Conservation (phyloP, 2,888 invertebrate species). For the Mimachlamys varia region DNA sequence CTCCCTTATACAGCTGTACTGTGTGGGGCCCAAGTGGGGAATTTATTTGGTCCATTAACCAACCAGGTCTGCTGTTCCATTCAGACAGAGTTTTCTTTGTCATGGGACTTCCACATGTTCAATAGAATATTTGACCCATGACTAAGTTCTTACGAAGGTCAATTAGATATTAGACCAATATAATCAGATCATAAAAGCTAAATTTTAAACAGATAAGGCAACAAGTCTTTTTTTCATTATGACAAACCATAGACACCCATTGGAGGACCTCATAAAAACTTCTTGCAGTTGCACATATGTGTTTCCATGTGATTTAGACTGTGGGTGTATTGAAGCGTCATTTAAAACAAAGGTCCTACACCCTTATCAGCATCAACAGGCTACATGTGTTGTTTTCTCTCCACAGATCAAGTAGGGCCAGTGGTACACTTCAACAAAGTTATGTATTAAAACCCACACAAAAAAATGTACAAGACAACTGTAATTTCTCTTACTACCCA, state of each 20-base stretch:
- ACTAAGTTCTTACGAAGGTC: conserved; percentile 6
- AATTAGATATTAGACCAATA: not conserved
- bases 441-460: too few relatives aligned
- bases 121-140: not conserved
- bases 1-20: conserved; percentile 31
- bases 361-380: not conserved
- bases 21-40: conserved; percentile 12
- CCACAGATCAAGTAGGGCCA: not conserved
- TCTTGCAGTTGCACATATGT: not conserved
- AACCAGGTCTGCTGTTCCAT: conserved; percentile 7
- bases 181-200: not conserved
- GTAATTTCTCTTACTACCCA: too few relatives aligned
- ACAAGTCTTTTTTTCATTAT: conserved; percentile 5
- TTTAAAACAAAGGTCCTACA: not conserved
- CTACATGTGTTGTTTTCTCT: too few relatives aligned
- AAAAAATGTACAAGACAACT: too few relatives aligned
- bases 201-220: not conserved
- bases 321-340: not conserved
- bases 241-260: not conserved
- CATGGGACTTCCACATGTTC: not conserved
- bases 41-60: conserved; percentile 34
- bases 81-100: conserved; percentile 10
- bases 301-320: not conserved
- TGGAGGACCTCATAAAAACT: not conserved
- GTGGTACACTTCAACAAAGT: too few relatives aligned